These are phyloP conservation scores for Meandrusa payeni DNA, from an alignment of 2,888 invertebrate genomes.

Conservation along the genomic window DNA sequence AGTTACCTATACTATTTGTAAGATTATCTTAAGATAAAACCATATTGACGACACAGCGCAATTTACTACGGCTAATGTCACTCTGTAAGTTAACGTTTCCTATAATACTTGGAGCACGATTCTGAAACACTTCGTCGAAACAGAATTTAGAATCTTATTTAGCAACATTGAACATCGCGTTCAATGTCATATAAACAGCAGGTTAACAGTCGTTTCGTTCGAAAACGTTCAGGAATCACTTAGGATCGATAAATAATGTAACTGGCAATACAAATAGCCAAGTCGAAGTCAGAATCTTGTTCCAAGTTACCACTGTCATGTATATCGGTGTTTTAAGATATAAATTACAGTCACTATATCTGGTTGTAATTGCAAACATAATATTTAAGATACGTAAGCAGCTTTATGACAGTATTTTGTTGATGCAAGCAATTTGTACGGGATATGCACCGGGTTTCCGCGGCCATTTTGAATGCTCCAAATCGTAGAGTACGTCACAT, in stretches of 20 bases:
- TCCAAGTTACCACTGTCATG: conserved; percentile 31
- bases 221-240: too few relatives aligned
- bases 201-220: too few relatives aligned
- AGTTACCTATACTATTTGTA: conserved; percentile 47
- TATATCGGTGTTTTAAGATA: conserved; percentile 32
- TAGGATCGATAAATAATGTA: too few relatives aligned
- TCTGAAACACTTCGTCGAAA: too few relatives aligned
- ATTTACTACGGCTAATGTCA: too few relatives aligned
- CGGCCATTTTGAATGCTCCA: neutral
- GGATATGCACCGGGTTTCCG: neutral
- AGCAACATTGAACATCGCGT: too few relatives aligned
- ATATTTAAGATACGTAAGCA: conserved; percentile 6
- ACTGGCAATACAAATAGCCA: too few relatives aligned
- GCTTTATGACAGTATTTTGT: conserved; percentile 12
- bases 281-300: conserved; percentile 32
- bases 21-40: conserved; percentile 12
- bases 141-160: too few relatives aligned
- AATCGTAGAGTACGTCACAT: neutral
- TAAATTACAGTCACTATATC: conserved; percentile 64
- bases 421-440: conserved; percentile 1
- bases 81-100: conserved; percentile 18
- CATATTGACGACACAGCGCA: conserved; percentile 26
- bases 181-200: too few relatives aligned
- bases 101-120: conserved; percentile 15
- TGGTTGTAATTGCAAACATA: conserved; percentile 31